phyloP scores from a whole-genome alignment of 53 echinoderm and acorn worm species.

The Echinarachnius parma region DNA sequence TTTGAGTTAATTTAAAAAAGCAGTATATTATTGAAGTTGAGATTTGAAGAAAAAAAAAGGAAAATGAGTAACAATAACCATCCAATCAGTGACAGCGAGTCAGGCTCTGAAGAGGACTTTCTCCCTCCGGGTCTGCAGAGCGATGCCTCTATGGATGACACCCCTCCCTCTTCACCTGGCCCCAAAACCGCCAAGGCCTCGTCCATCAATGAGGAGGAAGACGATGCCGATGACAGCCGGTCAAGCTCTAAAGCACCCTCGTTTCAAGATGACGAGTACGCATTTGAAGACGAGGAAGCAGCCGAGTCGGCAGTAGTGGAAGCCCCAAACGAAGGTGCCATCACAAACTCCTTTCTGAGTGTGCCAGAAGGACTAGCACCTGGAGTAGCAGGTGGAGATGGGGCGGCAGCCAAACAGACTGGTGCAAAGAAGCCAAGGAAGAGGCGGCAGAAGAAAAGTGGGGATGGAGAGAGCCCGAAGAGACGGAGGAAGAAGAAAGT shows the following conservation, averaged over 20 bases:
- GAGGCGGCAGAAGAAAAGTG: conserved; percentile 19
- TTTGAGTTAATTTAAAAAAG: too few species aligned
- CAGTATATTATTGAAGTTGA: too few species aligned
- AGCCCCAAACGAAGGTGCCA: conserved; percentile 4
- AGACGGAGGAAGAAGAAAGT: conserved; percentile 30
- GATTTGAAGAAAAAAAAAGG: too few species aligned
- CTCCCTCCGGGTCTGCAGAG: conserved; percentile 48
- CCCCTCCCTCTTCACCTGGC: background rate
- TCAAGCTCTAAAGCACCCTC: conserved; percentile 4
- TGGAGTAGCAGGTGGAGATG: background rate
- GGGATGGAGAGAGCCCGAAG: conserved; percentile 5
- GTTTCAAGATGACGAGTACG: conserved; percentile 1
- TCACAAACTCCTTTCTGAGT: conserved; percentile 65
- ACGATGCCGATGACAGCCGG: background rate
- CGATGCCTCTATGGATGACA: conserved; percentile 28
- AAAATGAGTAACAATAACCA: conserved; percentile 29
- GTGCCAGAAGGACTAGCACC: conserved; percentile 58
- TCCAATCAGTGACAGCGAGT: conserved; percentile 35
- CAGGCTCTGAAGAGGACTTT: conserved; percentile 39
- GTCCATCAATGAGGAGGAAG: conserved; percentile 17
- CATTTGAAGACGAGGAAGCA: background rate
- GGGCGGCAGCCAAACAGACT: background rate
- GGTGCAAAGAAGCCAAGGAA: background rate
- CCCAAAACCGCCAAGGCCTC: conserved; percentile 3
- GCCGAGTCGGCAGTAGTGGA: background rate